These are phyloP conservation scores for Neotragus moschatus DNA, from an alignment of 2,113 vertebrate species.

Conservation along the genomic window DNA sequence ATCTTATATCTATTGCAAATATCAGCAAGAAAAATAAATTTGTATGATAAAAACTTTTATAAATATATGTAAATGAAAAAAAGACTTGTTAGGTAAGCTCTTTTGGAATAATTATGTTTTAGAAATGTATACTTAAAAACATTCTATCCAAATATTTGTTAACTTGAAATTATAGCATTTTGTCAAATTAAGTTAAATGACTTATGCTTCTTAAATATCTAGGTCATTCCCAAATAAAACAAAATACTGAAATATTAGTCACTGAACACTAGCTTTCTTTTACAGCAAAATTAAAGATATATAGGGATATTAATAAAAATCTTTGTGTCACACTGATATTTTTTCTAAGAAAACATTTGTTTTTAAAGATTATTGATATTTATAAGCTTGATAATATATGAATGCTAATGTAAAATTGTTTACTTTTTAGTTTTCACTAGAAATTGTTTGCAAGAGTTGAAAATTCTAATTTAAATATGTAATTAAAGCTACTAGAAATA, in stretches of 20 bases:
- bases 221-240: neutral
- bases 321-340: neutral
- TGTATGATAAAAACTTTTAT: neutral
- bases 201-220: neutral
- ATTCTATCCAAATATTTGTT: neutral
- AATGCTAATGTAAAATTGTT: neutral
- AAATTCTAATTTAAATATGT: neutral
- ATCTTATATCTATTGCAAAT: neutral
- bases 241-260: neutral
- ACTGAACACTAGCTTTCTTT: neutral
- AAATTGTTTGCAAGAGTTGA: neutral
- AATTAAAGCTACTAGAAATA: neutral
- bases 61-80: neutral
- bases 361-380: neutral
- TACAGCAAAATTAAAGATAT: neutral
- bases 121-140: neutral
- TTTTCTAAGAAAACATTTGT: neutral
- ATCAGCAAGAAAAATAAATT: neutral
- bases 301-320: neutral
- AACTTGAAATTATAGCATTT: neutral
- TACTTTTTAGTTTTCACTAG: neutral
- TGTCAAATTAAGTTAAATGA: neutral
- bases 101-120: neutral
- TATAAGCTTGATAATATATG: neutral
- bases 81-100: neutral